phyloP scores from a whole-genome alignment of 2,797 vertebrate species.

The Ptychadena robeensis region DNA sequence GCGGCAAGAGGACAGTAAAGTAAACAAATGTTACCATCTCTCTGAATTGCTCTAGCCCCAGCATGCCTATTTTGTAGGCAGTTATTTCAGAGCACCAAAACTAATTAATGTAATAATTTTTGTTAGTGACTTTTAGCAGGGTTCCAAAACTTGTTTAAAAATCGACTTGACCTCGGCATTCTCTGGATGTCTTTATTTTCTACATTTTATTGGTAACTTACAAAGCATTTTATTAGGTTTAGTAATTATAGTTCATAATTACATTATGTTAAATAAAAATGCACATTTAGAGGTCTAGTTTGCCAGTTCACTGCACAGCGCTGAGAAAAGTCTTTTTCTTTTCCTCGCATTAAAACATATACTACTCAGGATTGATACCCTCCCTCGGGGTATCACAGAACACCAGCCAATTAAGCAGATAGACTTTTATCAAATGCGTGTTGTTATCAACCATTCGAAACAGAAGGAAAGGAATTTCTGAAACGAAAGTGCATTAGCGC shows the following conservation, averaged over 20 bases:
- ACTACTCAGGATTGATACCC: neutral
- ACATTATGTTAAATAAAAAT: constrained; percentile 9
- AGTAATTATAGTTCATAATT: constrained; percentile 16
- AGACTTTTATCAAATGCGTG: neutral
- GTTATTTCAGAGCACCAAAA: constrained; percentile 8
- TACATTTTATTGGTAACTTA: constrained; percentile 27
- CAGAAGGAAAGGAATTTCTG: neutral
- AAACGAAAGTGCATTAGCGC: neutral
- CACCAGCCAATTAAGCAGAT: neutral
- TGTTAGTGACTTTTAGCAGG: constrained; percentile 14
- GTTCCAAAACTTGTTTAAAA: constrained; percentile 30
- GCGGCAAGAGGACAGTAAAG: neutral
- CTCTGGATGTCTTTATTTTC: constrained; percentile 10
- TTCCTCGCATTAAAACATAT: neutral
- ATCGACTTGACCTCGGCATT: constrained; percentile 8
- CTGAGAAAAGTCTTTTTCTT: neutral
- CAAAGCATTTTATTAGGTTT: constrained; percentile 27
- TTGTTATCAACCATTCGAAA: neutral
- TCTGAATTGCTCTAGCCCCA: neutral
- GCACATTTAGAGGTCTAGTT: constrained; percentile 1
- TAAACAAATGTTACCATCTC: neutral
- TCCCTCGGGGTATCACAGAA: neutral
- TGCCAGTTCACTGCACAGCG: neutral
- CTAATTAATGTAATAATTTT: constrained; percentile 48
- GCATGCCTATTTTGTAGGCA: constrained; percentile 7